A percentile compares a stretch with the other conserved stretches of the same genome.
These are phyloP conservation scores for Chelmon rostratus DNA, from an alignment of 2,797 vertebrate species.

Conservation along the genomic window DNA sequence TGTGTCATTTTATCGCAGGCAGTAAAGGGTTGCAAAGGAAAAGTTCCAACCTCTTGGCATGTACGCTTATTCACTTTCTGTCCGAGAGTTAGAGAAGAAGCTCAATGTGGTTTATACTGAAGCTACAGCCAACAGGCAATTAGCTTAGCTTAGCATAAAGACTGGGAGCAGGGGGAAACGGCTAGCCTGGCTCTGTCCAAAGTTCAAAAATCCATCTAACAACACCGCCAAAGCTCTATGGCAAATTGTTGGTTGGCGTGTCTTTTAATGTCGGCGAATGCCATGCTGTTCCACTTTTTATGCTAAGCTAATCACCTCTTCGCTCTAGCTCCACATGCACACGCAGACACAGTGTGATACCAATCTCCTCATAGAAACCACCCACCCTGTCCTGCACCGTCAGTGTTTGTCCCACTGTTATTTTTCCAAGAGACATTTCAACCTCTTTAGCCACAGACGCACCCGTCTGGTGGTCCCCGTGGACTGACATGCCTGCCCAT, in stretches of 20 bases:
- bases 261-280: not conserved
- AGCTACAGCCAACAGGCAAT: no score
- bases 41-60: not conserved
- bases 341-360: not conserved
- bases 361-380: not conserved
- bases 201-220: not conserved
- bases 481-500: constrained; percentile 18
- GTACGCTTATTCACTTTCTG: not conserved
- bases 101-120: not conserved
- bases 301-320: not conserved
- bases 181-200: not conserved
- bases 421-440: constrained; percentile 2
- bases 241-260: not conserved
- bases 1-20: not conserved
- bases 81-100: not conserved
- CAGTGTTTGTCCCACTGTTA: not conserved
- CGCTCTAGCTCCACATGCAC: not conserved
- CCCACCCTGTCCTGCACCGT: not conserved
- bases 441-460: constrained; percentile 11
- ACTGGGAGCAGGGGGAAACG: not conserved
- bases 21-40: not conserved
- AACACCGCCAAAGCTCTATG: not conserved
- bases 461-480: not conserved
- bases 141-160: not conserved
- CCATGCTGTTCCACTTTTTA: not conserved